Evolutionary conservation across 2,888 invertebrate genomes (phyloP), one percentile per base, ranked within the genome.

Genomic region (Ganaspis brasiliensis): DNA sequence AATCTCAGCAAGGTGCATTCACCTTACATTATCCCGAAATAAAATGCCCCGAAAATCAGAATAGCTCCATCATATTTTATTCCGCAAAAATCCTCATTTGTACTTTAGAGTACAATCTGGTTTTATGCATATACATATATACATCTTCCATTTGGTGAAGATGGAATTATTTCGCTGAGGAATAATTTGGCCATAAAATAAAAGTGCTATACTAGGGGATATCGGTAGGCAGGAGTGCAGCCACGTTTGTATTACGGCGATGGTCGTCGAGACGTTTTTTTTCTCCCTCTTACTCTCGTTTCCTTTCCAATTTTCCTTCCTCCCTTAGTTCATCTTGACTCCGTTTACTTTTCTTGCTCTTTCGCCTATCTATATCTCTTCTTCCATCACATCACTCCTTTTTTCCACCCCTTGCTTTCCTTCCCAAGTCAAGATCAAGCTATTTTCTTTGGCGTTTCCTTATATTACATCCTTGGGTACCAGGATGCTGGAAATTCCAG

Each of bases 161-260:
- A 89, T 89, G 87, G 89, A 89, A 89, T 89, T 89, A 89, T 89
- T 88, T 88, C 87, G 85, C 89, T 82, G 83, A 73, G 77, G 88
- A 86, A 89, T 89, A 89, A 87, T 89, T 89, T 83, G 63, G 85
- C 86, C 85, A 86, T 89, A 88, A 88, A 89, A 88, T 89, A 89
- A 87, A 85, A 86, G 72, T 72, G 75, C 49, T 61, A 49, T 45
- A 63, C 59, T 72, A 77, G 55, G 70, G 52, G 67, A 52, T 74
- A 73, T 67, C 67, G 45, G 67, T 67, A 67, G 67, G 40, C 67
- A 19, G 67, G 24, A 21, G 40, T 59, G 57, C 57, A 59, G n/a
- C 56, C 56, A 56, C 57, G 21, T 67, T 67, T 40, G 45, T 67
- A 67, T 67, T 67, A 73, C 52, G 16, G 2, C 16, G 40, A 35